These are phyloP conservation scores for Drosophila elegans DNA, from an alignment of 1,140 invertebrate species.

Conservation along the genomic window DNA sequence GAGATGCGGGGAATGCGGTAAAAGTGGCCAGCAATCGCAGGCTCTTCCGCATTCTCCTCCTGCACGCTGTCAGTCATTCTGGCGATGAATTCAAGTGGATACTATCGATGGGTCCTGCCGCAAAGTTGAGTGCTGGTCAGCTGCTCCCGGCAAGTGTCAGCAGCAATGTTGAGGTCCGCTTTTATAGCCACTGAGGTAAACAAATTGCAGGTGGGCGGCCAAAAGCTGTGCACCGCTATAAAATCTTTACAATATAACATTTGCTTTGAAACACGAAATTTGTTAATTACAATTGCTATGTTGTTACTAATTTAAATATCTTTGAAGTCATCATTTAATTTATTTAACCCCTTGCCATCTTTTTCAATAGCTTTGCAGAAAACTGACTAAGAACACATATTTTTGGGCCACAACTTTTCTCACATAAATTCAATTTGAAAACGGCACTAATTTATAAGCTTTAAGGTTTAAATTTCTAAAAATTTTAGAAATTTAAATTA, in stretches of 20 bases:
- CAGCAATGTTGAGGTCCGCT: conserved; percentile 11
- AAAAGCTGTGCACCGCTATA: neutral
- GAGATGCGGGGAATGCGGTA: conserved; percentile 67
- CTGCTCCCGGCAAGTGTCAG: conserved; percentile 41
- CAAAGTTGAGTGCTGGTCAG: conserved; percentile 43
- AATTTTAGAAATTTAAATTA: too few relatives aligned
- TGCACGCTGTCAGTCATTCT: conserved; percentile 37
- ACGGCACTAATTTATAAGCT: too few relatives aligned
- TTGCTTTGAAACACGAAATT: too few relatives aligned
- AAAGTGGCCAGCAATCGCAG: conserved; percentile 59
- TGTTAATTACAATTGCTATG: too few relatives aligned
- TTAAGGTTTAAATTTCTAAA: too few relatives aligned
- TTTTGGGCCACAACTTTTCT: too few relatives aligned
- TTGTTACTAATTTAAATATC: too few relatives aligned
- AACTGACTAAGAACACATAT: too few relatives aligned
- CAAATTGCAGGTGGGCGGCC: conserved; percentile 28
- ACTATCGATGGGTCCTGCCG: conserved; percentile 31
- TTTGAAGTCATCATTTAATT: too few relatives aligned
- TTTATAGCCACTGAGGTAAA: conserved; percentile 53
- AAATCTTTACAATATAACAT: neutral
- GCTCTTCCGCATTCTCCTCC: conserved; percentile 6
- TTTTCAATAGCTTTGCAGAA: too few relatives aligned
- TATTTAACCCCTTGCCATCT: too few relatives aligned
- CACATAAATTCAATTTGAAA: too few relatives aligned
- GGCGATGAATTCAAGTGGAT: conserved; percentile 31